phyloP scores from a whole-genome alignment of 64 coral and sea anemone species.

The Hydrozoanthus tunicans region DNA sequence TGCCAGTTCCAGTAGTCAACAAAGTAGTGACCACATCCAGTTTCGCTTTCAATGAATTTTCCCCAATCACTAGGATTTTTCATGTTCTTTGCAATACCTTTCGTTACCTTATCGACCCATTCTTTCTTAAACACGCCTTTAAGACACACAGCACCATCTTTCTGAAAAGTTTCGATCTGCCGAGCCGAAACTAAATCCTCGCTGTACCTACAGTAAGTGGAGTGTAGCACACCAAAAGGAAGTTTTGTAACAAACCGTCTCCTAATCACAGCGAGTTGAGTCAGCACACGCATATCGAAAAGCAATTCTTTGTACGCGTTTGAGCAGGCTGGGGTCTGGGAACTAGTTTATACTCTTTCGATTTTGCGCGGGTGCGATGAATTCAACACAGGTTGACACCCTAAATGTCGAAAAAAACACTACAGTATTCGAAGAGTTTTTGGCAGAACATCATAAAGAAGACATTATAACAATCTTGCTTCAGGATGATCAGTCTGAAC shows the following conservation, averaged over 20 bases:
- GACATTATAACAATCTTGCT: constrained; percentile 76
- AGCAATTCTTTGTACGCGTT: too few species aligned
- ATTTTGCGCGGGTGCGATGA: neutral
- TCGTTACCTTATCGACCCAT: constrained; percentile 72
- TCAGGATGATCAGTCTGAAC: constrained; percentile 66
- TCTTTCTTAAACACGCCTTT: constrained; percentile 63
- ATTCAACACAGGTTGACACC: neutral
- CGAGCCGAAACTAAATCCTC: constrained; percentile 45
- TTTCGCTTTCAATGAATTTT: constrained; percentile 39
- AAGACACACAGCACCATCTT: constrained; percentile 64
- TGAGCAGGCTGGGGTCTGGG: too few species aligned
- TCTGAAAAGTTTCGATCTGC: constrained; percentile 56
- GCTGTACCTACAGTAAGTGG: neutral
- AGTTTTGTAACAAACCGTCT: too few species aligned
- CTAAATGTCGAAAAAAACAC: constrained; percentile 48
- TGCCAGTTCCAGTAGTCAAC: constrained; percentile 74
- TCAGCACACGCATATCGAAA: too few species aligned
- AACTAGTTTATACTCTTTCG: neutral
- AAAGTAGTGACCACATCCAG: constrained; percentile 44
- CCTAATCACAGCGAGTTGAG: too few species aligned
- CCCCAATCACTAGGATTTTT: constrained; percentile 57
- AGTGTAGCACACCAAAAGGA: neutral
- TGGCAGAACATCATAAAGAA: constrained; percentile 74
- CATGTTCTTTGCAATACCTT: constrained; percentile 55
- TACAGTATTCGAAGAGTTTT: constrained; percentile 76